Conservation (phyloP, 1,140 invertebrate genomes). For the Radopholus similis region DNA sequence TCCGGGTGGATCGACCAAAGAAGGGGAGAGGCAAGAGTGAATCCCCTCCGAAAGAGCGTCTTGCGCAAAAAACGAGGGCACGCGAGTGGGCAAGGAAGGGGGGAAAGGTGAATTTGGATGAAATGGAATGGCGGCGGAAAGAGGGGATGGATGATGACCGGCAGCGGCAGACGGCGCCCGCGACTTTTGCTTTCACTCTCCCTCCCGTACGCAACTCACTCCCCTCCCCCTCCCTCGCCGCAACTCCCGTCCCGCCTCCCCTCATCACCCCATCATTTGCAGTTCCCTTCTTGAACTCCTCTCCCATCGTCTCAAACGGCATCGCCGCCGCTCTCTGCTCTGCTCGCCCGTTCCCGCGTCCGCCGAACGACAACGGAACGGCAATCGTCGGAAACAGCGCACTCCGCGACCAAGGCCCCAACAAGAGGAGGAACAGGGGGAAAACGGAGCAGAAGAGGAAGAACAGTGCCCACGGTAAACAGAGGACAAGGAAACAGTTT, state of each 20-base stretch:
- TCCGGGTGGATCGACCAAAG: background rate
- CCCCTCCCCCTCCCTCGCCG: background rate
- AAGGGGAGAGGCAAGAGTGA: background rate
- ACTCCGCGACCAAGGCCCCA: background rate
- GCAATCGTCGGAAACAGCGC: slow-evolving; percentile 12
- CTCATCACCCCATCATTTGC: background rate
- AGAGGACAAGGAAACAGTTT: background rate
- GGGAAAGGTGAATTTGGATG: background rate
- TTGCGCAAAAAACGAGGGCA: background rate
- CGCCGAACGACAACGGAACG: background rate
- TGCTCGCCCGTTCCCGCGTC: background rate
- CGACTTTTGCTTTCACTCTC: background rate
- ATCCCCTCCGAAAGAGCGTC: background rate
- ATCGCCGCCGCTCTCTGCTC: background rate
- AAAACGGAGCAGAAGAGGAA: background rate
- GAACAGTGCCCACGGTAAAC: no score
- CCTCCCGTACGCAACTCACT: background rate
- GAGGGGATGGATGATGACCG: background rate
- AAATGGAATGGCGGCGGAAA: background rate
- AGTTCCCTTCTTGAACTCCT: background rate
- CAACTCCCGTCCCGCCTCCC: background rate
- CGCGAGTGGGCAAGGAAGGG: background rate
- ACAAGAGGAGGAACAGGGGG: background rate
- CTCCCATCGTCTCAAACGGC: background rate
- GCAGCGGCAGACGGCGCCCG: background rate